Evolutionary conservation across 2,888 invertebrate genomes (phyloP).

Genomic region (Melikaiella ostensackeni): DNA sequence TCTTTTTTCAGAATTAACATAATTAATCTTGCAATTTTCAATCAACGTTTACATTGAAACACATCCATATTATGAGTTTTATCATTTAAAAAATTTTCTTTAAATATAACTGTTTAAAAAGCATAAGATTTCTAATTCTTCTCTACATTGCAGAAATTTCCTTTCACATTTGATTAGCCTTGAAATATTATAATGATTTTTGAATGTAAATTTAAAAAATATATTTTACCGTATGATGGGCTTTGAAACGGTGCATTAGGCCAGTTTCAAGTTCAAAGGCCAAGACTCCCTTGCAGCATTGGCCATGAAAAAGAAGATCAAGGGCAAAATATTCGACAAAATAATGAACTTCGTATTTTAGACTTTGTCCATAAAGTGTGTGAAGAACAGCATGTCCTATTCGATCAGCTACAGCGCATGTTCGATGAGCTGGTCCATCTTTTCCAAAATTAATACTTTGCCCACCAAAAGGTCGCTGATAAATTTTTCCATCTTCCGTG

Average conservation of each 20-base stretch:
- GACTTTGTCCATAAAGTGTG: conserved; percentile 84
- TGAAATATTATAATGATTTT: no score
- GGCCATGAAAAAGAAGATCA: conserved; percentile 84
- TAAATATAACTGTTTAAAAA: no score
- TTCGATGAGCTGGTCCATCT: conserved; percentile 82
- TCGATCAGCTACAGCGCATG: conserved; percentile 84
- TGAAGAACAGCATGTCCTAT: conserved; percentile 86
- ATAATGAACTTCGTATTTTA: conserved; percentile 84
- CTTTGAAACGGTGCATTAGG: conserved; percentile 82
- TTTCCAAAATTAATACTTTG: conserved; percentile 84
- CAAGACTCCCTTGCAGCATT: conserved; percentile 81
- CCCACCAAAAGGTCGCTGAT: conserved; percentile 86
- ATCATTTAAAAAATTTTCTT: no score
- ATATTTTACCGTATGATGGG: conserved; percentile 77
- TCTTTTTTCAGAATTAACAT: not conserved
- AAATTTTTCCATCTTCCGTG: conserved; percentile 83
- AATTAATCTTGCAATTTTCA: not conserved
- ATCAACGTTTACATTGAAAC: not conserved
- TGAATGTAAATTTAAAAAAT: no score
- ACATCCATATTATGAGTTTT: no score
- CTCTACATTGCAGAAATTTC: no score
- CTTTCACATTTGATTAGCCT: no score
- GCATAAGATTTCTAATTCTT: no score
- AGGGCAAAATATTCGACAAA: conserved; percentile 86
- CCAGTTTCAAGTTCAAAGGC: conserved; percentile 86